phyloP scores from a whole-genome alignment of 2,797 vertebrate species.

The Spatula clypeata region DNA sequence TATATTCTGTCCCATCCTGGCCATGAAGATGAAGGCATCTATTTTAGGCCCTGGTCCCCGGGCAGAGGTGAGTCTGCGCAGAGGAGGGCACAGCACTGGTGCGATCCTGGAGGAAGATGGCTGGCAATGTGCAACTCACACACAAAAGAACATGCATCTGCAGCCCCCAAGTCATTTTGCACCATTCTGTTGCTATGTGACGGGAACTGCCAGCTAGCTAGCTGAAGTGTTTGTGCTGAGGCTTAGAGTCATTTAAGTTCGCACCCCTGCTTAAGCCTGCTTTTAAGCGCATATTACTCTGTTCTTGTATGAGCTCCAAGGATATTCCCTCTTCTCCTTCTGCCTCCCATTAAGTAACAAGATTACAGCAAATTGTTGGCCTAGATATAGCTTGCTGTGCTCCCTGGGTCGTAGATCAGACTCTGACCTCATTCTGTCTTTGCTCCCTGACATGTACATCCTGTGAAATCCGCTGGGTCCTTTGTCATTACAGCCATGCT shows the following conservation, averaged over 20 bases:
- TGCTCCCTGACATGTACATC: neutral
- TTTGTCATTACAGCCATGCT: neutral
- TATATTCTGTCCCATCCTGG: neutral
- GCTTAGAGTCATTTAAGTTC: neutral
- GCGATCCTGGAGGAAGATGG: neutral
- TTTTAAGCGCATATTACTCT: neutral
- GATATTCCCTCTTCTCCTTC: neutral
- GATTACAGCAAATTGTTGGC: neutral
- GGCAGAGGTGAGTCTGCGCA: neutral
- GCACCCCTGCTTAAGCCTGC: neutral
- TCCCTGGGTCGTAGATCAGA: neutral
- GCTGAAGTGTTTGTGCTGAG: neutral
- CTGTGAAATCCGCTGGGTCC: neutral
- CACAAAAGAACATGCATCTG: fast-evolving
- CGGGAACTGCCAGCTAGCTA: neutral
- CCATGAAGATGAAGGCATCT: fast-evolving
- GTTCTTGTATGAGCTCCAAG: neutral
- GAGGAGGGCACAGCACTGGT: fast-evolving
- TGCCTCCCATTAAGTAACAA: neutral
- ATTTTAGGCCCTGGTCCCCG: neutral
- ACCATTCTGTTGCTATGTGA: fast-evolving
- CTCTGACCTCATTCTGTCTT: conserved; percentile 45
- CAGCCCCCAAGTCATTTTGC: neutral
- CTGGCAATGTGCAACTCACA: neutral
- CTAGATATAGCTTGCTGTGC: neutral